phyloP scores from a whole-genome alignment of 2,113 vertebrate genomes.

The Tragelaphus strepsiceros region DNA sequence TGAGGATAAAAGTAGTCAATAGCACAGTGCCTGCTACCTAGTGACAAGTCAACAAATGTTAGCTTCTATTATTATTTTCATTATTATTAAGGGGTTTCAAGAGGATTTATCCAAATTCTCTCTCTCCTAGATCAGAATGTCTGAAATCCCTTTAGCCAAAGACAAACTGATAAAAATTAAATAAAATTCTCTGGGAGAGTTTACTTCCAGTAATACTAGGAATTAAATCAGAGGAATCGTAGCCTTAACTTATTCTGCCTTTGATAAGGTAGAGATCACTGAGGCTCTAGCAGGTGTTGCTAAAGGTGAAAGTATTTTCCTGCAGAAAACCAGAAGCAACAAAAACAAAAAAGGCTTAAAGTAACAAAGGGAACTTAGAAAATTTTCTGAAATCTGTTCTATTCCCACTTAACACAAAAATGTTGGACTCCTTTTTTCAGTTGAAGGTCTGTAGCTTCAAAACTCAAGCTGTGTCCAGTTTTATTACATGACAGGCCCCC shows the following conservation, averaged over 20 bases:
- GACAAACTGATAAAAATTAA: conserved; percentile 21
- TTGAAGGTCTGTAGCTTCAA: not conserved
- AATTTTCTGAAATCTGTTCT: not conserved
- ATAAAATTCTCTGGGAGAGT: not conserved
- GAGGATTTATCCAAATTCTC: not conserved
- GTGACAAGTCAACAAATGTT: not conserved
- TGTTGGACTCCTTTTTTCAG: not conserved
- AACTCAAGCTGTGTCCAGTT: conserved; percentile 36
- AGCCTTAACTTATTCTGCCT: not conserved
- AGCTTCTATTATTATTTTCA: not conserved
- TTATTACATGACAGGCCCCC: conserved; percentile 42
- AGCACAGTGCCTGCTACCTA: not conserved
- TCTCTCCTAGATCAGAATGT: not conserved
- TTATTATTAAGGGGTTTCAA: not conserved
- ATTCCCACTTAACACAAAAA: conserved; percentile 5
- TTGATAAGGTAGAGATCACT: not conserved
- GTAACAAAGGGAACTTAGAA: not conserved
- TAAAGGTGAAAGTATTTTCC: not conserved
- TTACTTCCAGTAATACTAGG: not conserved
- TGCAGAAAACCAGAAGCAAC: not conserved
- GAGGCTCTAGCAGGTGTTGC: not conserved
- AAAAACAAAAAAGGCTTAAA: not conserved
- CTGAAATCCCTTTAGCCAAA: conserved; percentile 21
- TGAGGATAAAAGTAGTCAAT: not conserved
- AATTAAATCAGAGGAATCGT: not conserved